Percentiles rank a stretch among this genome's conserved stretches.
phyloP scores from a whole-genome alignment of 2,888 invertebrate species.

The Actias luna region DNA sequence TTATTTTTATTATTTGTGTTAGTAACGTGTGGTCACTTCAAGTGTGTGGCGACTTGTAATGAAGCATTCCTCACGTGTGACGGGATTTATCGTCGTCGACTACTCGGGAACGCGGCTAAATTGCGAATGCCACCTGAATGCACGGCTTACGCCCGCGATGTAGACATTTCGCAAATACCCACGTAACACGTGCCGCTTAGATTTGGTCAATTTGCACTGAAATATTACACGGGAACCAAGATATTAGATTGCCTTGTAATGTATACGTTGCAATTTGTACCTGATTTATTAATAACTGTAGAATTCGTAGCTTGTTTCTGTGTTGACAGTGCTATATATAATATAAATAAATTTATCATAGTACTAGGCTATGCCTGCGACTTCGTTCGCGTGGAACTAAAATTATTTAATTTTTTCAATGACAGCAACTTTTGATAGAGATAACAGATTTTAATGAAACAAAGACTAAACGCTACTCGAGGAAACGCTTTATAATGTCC shows the following conservation, averaged over 20 bases:
- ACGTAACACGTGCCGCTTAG: conserved; percentile 26
- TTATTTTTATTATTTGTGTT: not conserved
- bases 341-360: no score
- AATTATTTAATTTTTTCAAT: no score
- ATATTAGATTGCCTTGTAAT: conserved; percentile 11
- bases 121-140: conserved; percentile 50
- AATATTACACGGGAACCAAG: conserved; percentile 17
- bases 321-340: not conserved
- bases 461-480: no score
- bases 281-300: not conserved
- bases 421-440: no score
- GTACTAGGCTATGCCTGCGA: no score
- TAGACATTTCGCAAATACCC: conserved; percentile 48
- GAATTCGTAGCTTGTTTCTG: not conserved
- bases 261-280: not conserved
- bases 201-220: conserved; percentile 25
- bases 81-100: conserved; percentile 50
- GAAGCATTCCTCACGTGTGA: conserved; percentile 57
- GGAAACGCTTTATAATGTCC: no score
- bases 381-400: no score
- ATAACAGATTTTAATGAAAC: no score
- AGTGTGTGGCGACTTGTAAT: conserved; percentile 41
- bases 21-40: conserved; percentile 11
- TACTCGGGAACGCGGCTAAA: conserved; percentile 33
- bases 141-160: conserved; percentile 31